Evolutionary conservation across 2,113 vertebrate genomes (phyloP), one percentile per base, ranked within the genome.

Genomic region (Haplochromis vanheusdeni): DNA sequence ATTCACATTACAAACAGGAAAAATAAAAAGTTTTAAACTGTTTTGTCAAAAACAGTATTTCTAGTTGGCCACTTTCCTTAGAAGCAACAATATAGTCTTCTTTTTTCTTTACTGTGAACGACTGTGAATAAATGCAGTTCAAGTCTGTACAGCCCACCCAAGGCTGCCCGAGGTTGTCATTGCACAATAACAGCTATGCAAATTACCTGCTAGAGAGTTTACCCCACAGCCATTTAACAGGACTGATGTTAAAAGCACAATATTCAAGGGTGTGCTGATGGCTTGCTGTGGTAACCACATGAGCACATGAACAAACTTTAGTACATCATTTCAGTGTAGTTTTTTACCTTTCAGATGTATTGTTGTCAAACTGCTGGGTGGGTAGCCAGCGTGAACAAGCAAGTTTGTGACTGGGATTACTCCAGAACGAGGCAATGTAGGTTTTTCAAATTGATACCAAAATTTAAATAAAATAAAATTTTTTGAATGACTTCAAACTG

Each of bases 81-180:
- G 9, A 62, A 62, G 28, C 58, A 62, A 33, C 28, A 62, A 33
- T 33, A 33, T 19, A 33, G 16, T 33, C 28, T 17, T 0, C 17
- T 19, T 7, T 23, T 62, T 62, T 19, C 10, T 62, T 62, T 6
- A 62, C 28, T 62, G 16, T 19, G 56, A 60, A 19, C 9, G 1
- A 62, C 58, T 62, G 56, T 60, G 58, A 62, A 62, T 33, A 19
- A 33, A 60, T 60, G 28, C 28, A 60, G 56, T 60, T 60, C 56
- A 2, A 60, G 28, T 19, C 58, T 62, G 58, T 19, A 62, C 58
- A 62, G 5, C 16, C 9, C 58, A 62, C 31, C 31, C 31, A 3
- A 12, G 1, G 60, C 9, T 19, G 58, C 0, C 60, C 9, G 0
- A 7, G 0, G 31, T 1, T 35, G 17, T 35, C 0, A 12, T 35